Evolutionary conservation across 2,888 invertebrate species (phyloP).

Genomic region (Chalcosyrphus nemorum): DNA sequence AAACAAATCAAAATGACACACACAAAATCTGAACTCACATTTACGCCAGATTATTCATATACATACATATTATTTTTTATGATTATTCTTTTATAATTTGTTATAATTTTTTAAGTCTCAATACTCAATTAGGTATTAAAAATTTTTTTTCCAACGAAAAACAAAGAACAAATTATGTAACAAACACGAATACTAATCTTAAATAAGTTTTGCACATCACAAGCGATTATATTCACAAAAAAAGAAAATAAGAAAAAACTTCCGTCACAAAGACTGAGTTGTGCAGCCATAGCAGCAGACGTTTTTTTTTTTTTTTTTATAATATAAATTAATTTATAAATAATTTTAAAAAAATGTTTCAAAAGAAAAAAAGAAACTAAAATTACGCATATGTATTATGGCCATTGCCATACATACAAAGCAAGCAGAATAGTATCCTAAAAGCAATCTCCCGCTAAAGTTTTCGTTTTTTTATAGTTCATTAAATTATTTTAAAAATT

Average conservation of each 20-base stretch:
- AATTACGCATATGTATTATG: constrained; percentile 2
- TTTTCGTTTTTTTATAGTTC: not conserved
- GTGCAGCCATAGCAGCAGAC: constrained; percentile 67
- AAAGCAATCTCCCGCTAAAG: not conserved
- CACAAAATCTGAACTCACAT: constrained; percentile 69
- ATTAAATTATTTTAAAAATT: not conserved
- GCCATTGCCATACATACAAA: constrained; percentile 2
- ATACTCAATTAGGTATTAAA: constrained; percentile 52
- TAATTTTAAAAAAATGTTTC: constrained; percentile 4
- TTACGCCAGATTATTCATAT: constrained; percentile 54
- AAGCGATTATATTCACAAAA: constrained; percentile 20
- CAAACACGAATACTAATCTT: constrained; percentile 49
- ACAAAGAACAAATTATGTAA: constrained; percentile 14
- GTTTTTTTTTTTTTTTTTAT: constrained; percentile 43
- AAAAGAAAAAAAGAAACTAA: not conserved
- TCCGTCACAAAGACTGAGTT: constrained; percentile 72
- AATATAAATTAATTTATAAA: constrained; percentile 40
- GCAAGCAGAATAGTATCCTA: constrained; percentile 8
- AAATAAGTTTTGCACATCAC: constrained; percentile 56
- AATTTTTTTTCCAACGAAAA: constrained; percentile 20
- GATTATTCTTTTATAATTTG: constrained; percentile 38
- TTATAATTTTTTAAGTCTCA: constrained; percentile 56
- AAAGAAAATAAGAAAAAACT: constrained; percentile 50
- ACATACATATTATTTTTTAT: constrained; percentile 38
- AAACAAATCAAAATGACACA: constrained; percentile 67